These are phyloP conservation scores for Drosophila nikananu DNA, from an alignment of 1,140 invertebrate genomes.

Conservation along the genomic window DNA sequence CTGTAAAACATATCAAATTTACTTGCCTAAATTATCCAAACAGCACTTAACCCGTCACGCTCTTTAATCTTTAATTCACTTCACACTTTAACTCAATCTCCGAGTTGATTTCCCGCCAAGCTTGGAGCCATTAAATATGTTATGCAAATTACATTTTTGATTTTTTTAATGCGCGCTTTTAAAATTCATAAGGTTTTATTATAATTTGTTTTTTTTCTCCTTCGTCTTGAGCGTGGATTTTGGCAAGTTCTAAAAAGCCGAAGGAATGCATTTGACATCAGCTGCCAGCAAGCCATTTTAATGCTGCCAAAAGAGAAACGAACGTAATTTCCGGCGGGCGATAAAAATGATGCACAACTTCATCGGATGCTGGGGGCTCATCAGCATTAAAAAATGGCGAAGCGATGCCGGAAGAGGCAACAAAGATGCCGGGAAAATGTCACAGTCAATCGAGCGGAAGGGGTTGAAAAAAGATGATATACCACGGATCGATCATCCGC, in stretches of 20 bases:
- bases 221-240: constrained; percentile 28
- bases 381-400: constrained; percentile 72
- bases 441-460: constrained; percentile 45
- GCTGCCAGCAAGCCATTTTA: constrained; percentile 69
- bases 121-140: constrained; percentile 60
- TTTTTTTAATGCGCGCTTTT: constrained; percentile 53
- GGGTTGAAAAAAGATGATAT: constrained; percentile 8
- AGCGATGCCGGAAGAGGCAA: constrained; percentile 40
- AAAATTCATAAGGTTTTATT: constrained; percentile 72
- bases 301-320: constrained; percentile 60
- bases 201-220: constrained; percentile 62
- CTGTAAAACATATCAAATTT: background rate
- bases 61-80: constrained; percentile 20
- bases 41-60: background rate
- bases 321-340: constrained; percentile 75
- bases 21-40: background rate
- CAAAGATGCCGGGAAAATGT: constrained; percentile 52
- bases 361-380: constrained; percentile 59
- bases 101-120: constrained; percentile 12
- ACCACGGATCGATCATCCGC: constrained; percentile 42
- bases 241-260: constrained; percentile 50
- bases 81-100: constrained; percentile 9
- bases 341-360: constrained; percentile 80
- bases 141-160: constrained; percentile 80
- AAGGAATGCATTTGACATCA: constrained; percentile 74